phyloP scores from a whole-genome alignment of 2,888 invertebrate species.

The Clivina fossor region DNA sequence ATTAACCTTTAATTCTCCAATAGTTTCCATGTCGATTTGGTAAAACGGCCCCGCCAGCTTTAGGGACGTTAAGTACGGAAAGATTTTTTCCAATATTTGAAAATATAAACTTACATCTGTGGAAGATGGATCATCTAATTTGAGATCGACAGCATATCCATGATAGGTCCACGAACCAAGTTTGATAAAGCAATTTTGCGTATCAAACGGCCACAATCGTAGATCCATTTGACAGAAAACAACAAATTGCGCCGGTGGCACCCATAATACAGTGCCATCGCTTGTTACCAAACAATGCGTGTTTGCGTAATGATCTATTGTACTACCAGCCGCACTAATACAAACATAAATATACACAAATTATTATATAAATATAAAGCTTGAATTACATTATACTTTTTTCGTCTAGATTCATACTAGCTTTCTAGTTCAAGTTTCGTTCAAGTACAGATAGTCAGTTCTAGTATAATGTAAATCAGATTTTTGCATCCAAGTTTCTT shows the following conservation, averaged over 20 bases:
- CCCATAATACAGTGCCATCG: constrained; percentile 63
- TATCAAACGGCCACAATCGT: constrained; percentile 74
- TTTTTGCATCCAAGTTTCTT: too few species aligned
- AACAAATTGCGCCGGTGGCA: constrained; percentile 68
- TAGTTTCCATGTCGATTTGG: too few species aligned
- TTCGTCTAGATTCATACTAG: too few species aligned
- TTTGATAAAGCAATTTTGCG: constrained; percentile 65
- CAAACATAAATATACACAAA: too few species aligned
- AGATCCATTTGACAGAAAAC: constrained; percentile 68
- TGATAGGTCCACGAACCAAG: constrained; percentile 75
- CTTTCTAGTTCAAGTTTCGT: too few species aligned
- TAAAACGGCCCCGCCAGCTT: too few species aligned
- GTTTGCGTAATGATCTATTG: constrained; percentile 62
- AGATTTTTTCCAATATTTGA: too few species aligned
- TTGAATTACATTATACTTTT: too few species aligned
- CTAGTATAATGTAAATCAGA: too few species aligned
- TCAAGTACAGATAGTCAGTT: too few species aligned
- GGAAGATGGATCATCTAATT: constrained; percentile 42
- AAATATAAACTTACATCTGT: constrained; percentile 41
- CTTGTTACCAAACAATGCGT: constrained; percentile 57
- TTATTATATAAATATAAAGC: too few species aligned
- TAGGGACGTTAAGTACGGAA: background rate
- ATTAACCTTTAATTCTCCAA: too few species aligned
- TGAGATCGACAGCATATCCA: constrained; percentile 60
- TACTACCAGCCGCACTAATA: constrained; percentile 61